A percentile compares a stretch with the other conserved stretches of the same genome.
Evolutionary conservation across 2,888 invertebrate genomes (phyloP).

Genomic region (Tyria jacobaeae): DNA sequence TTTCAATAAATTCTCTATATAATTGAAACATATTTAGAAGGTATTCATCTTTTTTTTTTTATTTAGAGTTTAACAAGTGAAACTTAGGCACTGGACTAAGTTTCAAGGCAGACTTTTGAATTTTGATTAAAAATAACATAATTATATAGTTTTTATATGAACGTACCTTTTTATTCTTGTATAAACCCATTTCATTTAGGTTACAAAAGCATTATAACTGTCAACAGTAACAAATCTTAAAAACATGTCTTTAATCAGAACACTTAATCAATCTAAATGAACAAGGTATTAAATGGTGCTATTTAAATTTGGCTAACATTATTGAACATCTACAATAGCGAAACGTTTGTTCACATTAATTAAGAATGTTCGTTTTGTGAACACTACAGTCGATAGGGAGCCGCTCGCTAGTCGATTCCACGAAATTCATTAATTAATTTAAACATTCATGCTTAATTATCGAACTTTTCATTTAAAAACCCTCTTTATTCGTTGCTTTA

Average conservation of each 20-base stretch:
- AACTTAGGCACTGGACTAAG: neutral
- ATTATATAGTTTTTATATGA: too few species aligned
- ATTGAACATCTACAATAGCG: constrained; percentile 68
- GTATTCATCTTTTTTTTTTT: constrained; percentile 12
- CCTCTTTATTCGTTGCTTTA: constrained; percentile 80
- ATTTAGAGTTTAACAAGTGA: constrained; percentile 23
- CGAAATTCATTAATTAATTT: constrained; percentile 82
- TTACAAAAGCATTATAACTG: constrained; percentile 20
- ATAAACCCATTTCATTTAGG: neutral
- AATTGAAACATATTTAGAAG: constrained; percentile 22
- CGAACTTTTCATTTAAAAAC: constrained; percentile 81
- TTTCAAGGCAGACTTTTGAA: too few species aligned
- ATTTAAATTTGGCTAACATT: constrained; percentile 64
- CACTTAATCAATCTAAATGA: constrained; percentile 56
- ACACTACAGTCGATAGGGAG: constrained; percentile 60
- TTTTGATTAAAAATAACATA: too few species aligned
- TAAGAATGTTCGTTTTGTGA: constrained; percentile 74
- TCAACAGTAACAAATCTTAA: constrained; percentile 32
- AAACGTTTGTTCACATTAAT: constrained; percentile 76
- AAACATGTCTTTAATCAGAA: constrained; percentile 43
- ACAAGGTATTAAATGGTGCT: constrained; percentile 54
- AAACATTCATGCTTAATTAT: constrained; percentile 85
- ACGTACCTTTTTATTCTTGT: too few species aligned
- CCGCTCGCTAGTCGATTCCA: constrained; percentile 59
- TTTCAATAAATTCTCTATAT: constrained; percentile 48